Evolutionary conservation across 1,140 invertebrate species (phyloP).

Genomic region (Psix sp.): DNA sequence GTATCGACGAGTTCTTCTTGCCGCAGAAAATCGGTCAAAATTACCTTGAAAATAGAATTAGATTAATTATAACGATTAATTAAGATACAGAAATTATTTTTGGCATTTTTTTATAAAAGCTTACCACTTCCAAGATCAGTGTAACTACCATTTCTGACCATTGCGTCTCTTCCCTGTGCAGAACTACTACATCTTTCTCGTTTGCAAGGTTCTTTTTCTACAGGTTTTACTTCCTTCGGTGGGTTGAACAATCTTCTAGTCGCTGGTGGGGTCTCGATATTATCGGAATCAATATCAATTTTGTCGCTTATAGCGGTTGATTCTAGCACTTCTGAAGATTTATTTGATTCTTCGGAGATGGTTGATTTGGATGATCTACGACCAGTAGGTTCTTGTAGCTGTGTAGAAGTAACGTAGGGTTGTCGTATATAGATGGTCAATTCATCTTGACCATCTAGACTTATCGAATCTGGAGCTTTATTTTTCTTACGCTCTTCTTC

Average conservation of each 20-base stretch:
- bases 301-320: constrained; percentile 80
- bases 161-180: constrained; percentile 63
- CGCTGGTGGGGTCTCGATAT: constrained; percentile 91
- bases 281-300: constrained; percentile 92
- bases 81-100: constrained; percentile 3
- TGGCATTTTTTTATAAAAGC: constrained; percentile 16
- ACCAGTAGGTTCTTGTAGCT: constrained; percentile 39
- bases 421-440: constrained; percentile 82
- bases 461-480: constrained; percentile 59
- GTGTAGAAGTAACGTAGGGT: constrained; percentile 62
- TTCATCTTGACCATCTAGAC: constrained; percentile 74
- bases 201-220: constrained; percentile 74
- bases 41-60: constrained; percentile 77
- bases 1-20: constrained; percentile 88
- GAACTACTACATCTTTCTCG: constrained; percentile 72
- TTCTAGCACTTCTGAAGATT: constrained; percentile 44
- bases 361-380: constrained; percentile 63
- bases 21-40: constrained; percentile 89
- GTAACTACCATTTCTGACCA: constrained; percentile 49
- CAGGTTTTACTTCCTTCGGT: constrained; percentile 80
- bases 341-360: constrained; percentile 52
- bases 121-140: constrained; percentile 73
- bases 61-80: constrained; percentile 3
- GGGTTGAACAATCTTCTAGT: constrained; percentile 83
- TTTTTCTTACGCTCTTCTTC: constrained; percentile 78